Conservation (phyloP, 2,888 invertebrate species). For the Mongoloraphidia duomilia region DNA sequence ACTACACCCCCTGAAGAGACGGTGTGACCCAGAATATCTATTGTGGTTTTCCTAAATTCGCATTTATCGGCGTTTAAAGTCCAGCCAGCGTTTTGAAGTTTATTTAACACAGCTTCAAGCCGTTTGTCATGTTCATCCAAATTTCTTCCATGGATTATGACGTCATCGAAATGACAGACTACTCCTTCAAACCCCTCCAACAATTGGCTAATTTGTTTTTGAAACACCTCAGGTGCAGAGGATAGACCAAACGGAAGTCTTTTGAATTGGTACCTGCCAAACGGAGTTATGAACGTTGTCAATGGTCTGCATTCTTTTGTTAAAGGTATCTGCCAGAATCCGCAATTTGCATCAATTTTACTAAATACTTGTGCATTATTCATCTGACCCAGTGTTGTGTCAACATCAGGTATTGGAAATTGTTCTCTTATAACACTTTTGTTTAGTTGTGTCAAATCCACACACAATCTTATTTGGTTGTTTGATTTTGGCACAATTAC, state of each 20-base stretch:
- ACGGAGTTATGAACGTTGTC: too few relatives aligned
- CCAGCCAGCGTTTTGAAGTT: constrained; percentile 1
- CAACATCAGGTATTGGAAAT: too few relatives aligned
- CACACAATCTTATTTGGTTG: too few relatives aligned
- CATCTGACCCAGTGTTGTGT: too few relatives aligned
- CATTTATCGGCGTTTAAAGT: constrained; percentile 12
- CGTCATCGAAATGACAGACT: constrained; percentile 5
- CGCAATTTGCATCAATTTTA: constrained; percentile 7
- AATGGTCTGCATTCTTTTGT: constrained; percentile 1
- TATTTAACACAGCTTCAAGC: constrained; percentile 12
- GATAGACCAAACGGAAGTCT: constrained; percentile 8
- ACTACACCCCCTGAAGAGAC: constrained; percentile 8
- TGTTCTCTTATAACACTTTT: too few relatives aligned
- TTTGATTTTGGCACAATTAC: too few relatives aligned
- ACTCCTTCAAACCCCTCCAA: constrained; percentile 6
- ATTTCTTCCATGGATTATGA: constrained; percentile 10
- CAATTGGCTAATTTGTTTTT: constrained; percentile 1
- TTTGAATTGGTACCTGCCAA: constrained; percentile 2
- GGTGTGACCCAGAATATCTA: constrained; percentile 12
- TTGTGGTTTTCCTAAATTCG: constrained; percentile 10
- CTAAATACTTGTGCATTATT: too few relatives aligned
- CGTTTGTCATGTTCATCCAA: constrained; percentile 12
- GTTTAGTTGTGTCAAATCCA: too few relatives aligned
- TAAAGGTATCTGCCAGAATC: constrained; percentile 11
- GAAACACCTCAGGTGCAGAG: constrained; percentile 2